Percentiles rank a stretch among this genome's conserved stretches.
Evolutionary conservation across 1,140 invertebrate species (phyloP).

Genomic region (Neodiprion fabricii): DNA sequence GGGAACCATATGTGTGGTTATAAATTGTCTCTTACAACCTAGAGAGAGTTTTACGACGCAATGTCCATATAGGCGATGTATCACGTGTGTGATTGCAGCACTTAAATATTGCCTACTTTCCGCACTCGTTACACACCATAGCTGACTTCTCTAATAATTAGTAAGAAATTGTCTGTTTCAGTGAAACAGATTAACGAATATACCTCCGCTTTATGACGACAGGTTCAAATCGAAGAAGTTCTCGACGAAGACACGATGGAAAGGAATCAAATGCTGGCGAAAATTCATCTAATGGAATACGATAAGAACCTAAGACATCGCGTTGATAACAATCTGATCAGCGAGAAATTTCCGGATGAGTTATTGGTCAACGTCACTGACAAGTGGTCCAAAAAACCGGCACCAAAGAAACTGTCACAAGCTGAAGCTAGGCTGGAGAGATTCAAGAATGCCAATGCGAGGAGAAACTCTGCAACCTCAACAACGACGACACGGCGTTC

Average conservation of each 20-base stretch:
- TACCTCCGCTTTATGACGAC: neutral
- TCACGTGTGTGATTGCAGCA: too few relatives aligned
- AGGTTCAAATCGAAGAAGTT: constrained; percentile 36
- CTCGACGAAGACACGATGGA: constrained; percentile 41
- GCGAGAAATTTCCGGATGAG: constrained; percentile 42
- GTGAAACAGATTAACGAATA: too few relatives aligned
- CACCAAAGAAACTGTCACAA: constrained; percentile 44
- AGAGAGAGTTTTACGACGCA: too few relatives aligned
- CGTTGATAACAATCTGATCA: constrained; percentile 42
- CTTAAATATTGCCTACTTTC: too few relatives aligned
- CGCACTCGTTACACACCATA: too few relatives aligned
- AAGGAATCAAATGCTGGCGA: constrained; percentile 44
- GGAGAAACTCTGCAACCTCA: constrained; percentile 29
- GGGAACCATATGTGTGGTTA: too few relatives aligned
- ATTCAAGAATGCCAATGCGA: constrained; percentile 45
- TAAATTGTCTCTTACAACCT: too few relatives aligned
- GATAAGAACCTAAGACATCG: constrained; percentile 44
- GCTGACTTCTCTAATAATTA: too few relatives aligned
- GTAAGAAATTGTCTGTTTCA: too few relatives aligned
- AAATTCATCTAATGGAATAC: constrained; percentile 43
- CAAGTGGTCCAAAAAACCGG: constrained; percentile 39
- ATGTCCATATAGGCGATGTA: too few relatives aligned
- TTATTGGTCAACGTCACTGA: constrained; percentile 39
- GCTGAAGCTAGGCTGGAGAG: constrained; percentile 46
- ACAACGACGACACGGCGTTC: neutral